Conservation (phyloP, 2,113 vertebrate genomes). For the Ovis canadensis region DNA sequence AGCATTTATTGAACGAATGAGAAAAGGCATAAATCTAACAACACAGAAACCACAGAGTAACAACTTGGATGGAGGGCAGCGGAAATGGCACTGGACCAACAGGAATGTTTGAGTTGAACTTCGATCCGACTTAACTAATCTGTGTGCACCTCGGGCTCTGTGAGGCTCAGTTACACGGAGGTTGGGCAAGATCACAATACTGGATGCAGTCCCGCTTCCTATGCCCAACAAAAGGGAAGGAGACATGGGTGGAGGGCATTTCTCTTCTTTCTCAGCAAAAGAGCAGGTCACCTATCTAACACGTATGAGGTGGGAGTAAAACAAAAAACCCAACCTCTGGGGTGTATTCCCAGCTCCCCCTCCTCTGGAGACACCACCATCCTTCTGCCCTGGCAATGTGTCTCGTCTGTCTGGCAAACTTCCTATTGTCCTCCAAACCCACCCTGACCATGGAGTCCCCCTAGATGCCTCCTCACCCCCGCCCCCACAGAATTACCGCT, state of each 20-base stretch:
- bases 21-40: neutral
- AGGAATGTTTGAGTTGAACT: neutral
- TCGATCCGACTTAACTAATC: neutral
- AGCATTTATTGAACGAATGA: neutral
- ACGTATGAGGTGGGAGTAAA: neutral
- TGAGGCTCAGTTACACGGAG: neutral
- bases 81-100: neutral
- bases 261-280: neutral
- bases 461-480: accelerated
- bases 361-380: neutral
- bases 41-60: neutral
- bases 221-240: neutral
- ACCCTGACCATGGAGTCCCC: neutral
- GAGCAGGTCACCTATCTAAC: neutral
- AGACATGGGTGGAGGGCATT: neutral
- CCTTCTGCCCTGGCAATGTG: neutral
- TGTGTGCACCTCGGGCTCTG: neutral
- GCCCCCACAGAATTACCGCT: neutral
- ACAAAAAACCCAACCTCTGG: neutral
- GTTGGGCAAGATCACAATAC: neutral
- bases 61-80: neutral
- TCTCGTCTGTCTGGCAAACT: neutral
- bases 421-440: neutral
- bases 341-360: neutral
- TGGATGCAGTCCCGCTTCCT: neutral